phyloP scores from a whole-genome alignment of 2,113 vertebrate genomes.

The Labeo rohita region DNA sequence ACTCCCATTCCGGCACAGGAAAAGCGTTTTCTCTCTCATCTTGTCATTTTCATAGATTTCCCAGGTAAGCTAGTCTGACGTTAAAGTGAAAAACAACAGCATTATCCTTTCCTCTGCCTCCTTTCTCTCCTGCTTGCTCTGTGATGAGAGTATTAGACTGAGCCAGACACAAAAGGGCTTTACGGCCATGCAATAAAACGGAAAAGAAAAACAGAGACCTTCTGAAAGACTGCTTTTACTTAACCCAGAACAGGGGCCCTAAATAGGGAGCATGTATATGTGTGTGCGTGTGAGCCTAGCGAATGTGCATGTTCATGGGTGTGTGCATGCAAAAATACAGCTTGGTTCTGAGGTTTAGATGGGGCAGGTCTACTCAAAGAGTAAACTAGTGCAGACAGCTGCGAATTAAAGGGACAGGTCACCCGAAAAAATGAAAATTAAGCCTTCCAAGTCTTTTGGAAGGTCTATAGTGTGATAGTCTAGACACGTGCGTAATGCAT shows the following conservation, averaged over 20 bases:
- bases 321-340: slow-evolving; percentile 24
- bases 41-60: slow-evolving; percentile 9
- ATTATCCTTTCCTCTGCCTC: not conserved
- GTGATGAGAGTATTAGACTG: slow-evolving; percentile 39
- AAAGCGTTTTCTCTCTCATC: slow-evolving; percentile 36
- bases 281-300: slow-evolving; percentile 42
- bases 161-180: slow-evolving; percentile 69
- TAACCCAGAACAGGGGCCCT: slow-evolving; percentile 62
- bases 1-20: slow-evolving; percentile 29
- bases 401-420: not conserved
- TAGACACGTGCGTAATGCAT: not conserved
- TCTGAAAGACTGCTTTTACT: slow-evolving; percentile 67
- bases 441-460: not conserved
- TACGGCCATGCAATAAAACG: slow-evolving; percentile 73
- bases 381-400: not conserved
- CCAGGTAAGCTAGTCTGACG: slow-evolving; percentile 48
- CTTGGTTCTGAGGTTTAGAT: not conserved
- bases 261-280: slow-evolving; percentile 55
- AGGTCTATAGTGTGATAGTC: not conserved
- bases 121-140: not conserved
- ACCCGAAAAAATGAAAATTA: not conserved
- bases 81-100: slow-evolving; percentile 55
- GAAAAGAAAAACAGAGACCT: slow-evolving; percentile 69
- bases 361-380: not conserved
- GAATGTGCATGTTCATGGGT: slow-evolving; percentile 13